Percentiles rank a stretch among this genome's conserved stretches.
phyloP scores from a whole-genome alignment of 2,797 vertebrate species.

The Betta splendens region DNA sequence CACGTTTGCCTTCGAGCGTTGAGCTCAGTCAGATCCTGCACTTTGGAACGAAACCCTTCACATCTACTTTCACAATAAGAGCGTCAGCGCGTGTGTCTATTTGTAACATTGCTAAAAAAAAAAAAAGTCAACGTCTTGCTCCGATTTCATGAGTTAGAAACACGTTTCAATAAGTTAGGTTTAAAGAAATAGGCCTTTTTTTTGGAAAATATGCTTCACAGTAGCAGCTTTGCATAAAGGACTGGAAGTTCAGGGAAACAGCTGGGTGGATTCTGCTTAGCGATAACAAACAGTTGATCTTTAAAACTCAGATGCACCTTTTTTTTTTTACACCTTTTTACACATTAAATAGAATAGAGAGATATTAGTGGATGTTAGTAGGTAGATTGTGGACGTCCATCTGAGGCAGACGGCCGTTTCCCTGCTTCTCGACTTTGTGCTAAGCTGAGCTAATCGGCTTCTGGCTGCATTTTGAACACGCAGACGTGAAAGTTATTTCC shows the following conservation, averaged over 20 bases:
- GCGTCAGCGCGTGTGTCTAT: slow-evolving; percentile 63
- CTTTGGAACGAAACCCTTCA: slow-evolving; percentile 61
- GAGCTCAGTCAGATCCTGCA: slow-evolving; percentile 41
- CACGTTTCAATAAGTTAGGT: slow-evolving; percentile 58
- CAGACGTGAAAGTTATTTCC: slow-evolving; percentile 2
- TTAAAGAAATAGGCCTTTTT: slow-evolving; percentile 29
- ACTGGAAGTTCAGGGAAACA: neutral
- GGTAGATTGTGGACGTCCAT: neutral
- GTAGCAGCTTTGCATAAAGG: slow-evolving; percentile 1
- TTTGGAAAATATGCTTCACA: slow-evolving; percentile 18
- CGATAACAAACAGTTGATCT: neutral
- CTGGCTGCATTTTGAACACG: neutral
- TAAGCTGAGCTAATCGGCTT: neutral
- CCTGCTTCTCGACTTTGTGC: neutral
- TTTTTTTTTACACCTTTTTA: slow-evolving; percentile 5
- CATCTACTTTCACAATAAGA: slow-evolving; percentile 47
- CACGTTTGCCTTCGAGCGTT: neutral
- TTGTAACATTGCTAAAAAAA: slow-evolving; percentile 48
- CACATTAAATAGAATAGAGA: neutral
- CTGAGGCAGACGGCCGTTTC: neutral
- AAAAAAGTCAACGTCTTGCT: slow-evolving; percentile 53
- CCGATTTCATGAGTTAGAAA: slow-evolving; percentile 57
- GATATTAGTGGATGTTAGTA: neutral
- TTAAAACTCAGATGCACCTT: slow-evolving; percentile 4
- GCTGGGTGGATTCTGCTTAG: neutral